Conservation (phyloP, 2,888 invertebrate species). For the Agrenia bidenticulata region DNA sequence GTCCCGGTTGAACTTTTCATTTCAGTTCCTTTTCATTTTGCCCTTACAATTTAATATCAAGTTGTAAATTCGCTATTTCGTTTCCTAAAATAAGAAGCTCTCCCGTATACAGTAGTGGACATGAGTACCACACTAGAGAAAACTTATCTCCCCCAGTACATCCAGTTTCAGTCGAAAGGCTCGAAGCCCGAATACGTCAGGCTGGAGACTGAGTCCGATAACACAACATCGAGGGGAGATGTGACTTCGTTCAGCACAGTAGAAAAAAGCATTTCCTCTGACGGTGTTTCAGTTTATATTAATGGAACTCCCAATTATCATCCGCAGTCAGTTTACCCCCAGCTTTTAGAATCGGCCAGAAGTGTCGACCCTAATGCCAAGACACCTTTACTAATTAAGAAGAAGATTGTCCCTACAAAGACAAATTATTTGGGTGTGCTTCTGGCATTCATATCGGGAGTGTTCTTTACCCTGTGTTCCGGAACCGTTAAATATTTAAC, state of each 20-base stretch:
- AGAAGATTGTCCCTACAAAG: constrained; percentile 49
- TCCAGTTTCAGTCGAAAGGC: constrained; percentile 34
- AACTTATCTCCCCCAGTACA: constrained; percentile 52
- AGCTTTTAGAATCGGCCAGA: constrained; percentile 29
- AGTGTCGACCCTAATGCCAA: constrained; percentile 29
- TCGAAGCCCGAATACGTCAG: constrained; percentile 27
- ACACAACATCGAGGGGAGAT: constrained; percentile 17
- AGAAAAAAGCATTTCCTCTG: background rate
- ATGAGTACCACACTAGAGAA: constrained; percentile 45
- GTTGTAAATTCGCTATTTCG: background rate
- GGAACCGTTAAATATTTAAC: constrained; percentile 58
- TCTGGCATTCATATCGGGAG: constrained; percentile 58
- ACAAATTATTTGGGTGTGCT: constrained; percentile 55
- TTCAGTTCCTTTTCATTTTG: too few relatives aligned
- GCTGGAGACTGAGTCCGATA: constrained; percentile 27
- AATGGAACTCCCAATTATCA: constrained; percentile 4
- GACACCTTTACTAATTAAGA: constrained; percentile 44
- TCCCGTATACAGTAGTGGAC: background rate
- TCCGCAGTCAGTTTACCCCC: constrained; percentile 43
- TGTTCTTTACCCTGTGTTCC: constrained; percentile 59
- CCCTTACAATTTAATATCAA: too few relatives aligned
- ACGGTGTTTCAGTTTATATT: constrained; percentile 5
- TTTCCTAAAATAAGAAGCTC: background rate
- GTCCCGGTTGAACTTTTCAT: too few relatives aligned
- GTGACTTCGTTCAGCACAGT: constrained; percentile 42